Evolutionary conservation across 2,888 invertebrate species (phyloP).

Genomic region (Oithona nana): DNA sequence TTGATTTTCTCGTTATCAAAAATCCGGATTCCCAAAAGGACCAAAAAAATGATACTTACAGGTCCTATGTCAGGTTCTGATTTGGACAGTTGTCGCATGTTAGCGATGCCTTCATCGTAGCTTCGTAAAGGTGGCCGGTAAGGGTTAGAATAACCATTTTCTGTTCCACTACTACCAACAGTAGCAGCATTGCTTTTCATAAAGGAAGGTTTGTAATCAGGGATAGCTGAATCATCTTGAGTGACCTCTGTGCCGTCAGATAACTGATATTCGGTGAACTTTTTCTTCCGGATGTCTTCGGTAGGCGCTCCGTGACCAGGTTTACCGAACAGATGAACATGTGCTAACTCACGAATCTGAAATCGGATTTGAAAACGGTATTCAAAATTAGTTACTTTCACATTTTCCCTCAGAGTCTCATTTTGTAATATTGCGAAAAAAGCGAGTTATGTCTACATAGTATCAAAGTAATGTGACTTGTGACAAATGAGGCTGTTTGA

Average conservation of each 20-base stretch:
- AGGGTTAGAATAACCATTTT: too few relatives aligned
- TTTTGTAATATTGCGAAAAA: not conserved
- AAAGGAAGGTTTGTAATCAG: not conserved
- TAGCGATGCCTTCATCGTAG: too few relatives aligned
- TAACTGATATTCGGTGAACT: constrained; percentile 16
- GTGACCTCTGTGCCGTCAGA: not conserved
- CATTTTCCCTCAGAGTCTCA: too few relatives aligned
- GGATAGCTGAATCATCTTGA: not conserved
- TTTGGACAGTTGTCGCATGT: not conserved
- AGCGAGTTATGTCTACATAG: not conserved
- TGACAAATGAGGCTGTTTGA: too few relatives aligned
- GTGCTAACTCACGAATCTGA: constrained; percentile 6
- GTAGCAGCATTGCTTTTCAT: too few relatives aligned
- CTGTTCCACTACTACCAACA: too few relatives aligned
- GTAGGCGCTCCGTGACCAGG: constrained; percentile 17
- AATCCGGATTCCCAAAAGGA: too few relatives aligned
- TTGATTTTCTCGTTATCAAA: too few relatives aligned
- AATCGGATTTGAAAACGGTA: not conserved
- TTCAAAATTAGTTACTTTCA: too few relatives aligned
- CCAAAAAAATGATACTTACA: too few relatives aligned
- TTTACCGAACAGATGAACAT: constrained; percentile 1
- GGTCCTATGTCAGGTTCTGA: not conserved
- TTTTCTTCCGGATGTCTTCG: constrained; percentile 11
- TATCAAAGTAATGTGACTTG: too few relatives aligned
- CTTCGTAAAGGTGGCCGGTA: not conserved